Evolutionary conservation across 2,113 vertebrate species (phyloP).

Genomic region (Pseudorasbora parva): DNA sequence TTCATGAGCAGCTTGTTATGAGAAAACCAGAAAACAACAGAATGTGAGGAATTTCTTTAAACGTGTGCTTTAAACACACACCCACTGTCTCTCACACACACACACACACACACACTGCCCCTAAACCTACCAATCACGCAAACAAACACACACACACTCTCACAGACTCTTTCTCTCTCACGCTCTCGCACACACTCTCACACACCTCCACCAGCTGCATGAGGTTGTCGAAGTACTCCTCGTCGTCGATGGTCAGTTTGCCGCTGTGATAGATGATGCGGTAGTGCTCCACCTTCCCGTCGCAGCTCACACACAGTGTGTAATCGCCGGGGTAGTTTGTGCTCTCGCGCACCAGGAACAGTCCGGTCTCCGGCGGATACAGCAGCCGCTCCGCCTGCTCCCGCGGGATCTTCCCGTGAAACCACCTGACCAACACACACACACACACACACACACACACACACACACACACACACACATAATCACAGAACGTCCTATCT

Average conservation of each 20-base stretch:
- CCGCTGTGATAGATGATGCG: conserved; percentile 91
- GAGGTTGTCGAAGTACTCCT: conserved; percentile 93
- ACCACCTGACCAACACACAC: conserved; percentile 82
- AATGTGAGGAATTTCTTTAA: background rate
- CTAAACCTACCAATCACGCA: too few species aligned
- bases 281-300: conserved; percentile 97
- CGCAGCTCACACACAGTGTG: conserved; percentile 96
- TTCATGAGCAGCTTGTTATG: background rate
- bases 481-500: too few species aligned
- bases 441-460: too few species aligned
- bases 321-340: conserved; percentile 98
- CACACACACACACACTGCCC: too few species aligned
- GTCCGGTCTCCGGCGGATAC: conserved; percentile 86
- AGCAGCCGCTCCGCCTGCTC: conserved; percentile 89
- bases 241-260: conserved; percentile 94
- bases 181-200: background rate
- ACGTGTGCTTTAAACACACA: too few species aligned
- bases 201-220: conserved; percentile 98
- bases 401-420: conserved; percentile 96
- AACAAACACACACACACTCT: background rate
- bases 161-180: background rate
- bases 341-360: conserved; percentile 95
- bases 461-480: too few species aligned
- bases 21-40: background rate
- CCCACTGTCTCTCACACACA: too few species aligned